A percentile compares a stretch with the other conserved stretches of the same genome.
These are phyloP conservation scores for Sinopyrophorus schimmeli DNA, from an alignment of 2,888 invertebrate species.

Conservation along the genomic window DNA sequence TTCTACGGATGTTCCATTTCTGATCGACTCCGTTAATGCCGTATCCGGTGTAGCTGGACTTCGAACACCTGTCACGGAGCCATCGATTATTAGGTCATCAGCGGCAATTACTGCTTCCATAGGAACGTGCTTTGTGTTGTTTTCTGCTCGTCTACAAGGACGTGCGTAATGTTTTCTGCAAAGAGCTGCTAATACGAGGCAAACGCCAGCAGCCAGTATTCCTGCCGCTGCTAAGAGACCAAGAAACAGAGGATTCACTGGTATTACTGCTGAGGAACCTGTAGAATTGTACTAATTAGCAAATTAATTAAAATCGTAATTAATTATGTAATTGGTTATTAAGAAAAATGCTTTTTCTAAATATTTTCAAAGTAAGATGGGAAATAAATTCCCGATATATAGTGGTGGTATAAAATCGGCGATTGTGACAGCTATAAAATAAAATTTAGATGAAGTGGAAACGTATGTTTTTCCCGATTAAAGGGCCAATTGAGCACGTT, in stretches of 20 bases:
- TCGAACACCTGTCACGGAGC: slow-evolving; percentile 50
- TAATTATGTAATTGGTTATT: no score
- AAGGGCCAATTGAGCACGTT: slow-evolving; percentile 31
- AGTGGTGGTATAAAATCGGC: slow-evolving; percentile 20
- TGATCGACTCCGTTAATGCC: slow-evolving; percentile 53
- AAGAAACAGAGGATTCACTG: slow-evolving; percentile 75
- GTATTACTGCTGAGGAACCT: slow-evolving; percentile 67
- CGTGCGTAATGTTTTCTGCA: slow-evolving; percentile 58
- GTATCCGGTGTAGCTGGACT: slow-evolving; percentile 55
- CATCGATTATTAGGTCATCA: slow-evolving; percentile 52
- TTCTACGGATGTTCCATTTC: slow-evolving; percentile 60
- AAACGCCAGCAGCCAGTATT: slow-evolving; percentile 73
- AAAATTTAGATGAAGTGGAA: slow-evolving; percentile 32
- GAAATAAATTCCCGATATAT: slow-evolving; percentile 3
- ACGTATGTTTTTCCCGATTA: slow-evolving; percentile 32
- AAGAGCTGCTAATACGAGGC: slow-evolving; percentile 74
- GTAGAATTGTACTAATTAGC: no score
- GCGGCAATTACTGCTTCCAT: slow-evolving; percentile 54
- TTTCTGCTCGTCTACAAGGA: slow-evolving; percentile 44
- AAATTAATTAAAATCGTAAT: no score
- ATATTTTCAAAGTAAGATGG: no score
- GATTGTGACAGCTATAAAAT: slow-evolving; percentile 27
- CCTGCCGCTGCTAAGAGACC: slow-evolving; percentile 78
- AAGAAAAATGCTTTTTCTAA: no score
- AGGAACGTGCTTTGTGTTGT: slow-evolving; percentile 51